Percentiles rank a stretch among this genome's conserved stretches.
Evolutionary conservation across 2,888 invertebrate genomes (phyloP).

Genomic region (Epiblema foenella): DNA sequence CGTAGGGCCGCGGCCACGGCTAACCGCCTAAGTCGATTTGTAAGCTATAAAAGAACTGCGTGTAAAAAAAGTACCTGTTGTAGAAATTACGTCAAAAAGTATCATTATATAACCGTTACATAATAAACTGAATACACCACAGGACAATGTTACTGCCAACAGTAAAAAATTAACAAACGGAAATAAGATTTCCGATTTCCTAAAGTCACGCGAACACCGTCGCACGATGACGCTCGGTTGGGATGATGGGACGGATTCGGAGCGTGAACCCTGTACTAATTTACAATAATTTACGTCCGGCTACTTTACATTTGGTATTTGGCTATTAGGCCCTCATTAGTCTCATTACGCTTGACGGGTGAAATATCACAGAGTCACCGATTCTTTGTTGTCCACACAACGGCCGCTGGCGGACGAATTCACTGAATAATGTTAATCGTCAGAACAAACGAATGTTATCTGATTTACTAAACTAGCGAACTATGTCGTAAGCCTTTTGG

Average conservation of each 20-base stretch:
- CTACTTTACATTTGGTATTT: conserved; percentile 53
- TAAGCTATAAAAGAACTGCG: too few species aligned
- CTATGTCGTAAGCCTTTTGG: conserved; percentile 53
- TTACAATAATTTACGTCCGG: conserved; percentile 68
- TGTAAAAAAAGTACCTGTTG: too few species aligned
- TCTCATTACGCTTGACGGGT: conserved; percentile 48
- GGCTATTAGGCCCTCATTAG: conserved; percentile 51
- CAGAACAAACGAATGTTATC: conserved; percentile 60
- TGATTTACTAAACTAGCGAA: conserved; percentile 61
- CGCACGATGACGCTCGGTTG: conserved; percentile 12
- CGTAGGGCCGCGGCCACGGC: conserved; percentile 55
- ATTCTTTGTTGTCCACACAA: conserved; percentile 53
- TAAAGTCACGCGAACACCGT: conserved; percentile 19
- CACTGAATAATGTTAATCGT: conserved; percentile 64
- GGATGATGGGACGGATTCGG: conserved; percentile 28
- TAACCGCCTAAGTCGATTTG: conserved; percentile 54
- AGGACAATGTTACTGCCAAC: neutral
- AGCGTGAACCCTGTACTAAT: conserved; percentile 54
- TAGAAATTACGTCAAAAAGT: too few species aligned
- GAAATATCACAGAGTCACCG: conserved; percentile 54
- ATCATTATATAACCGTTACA: too few species aligned
- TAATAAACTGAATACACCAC: too few species aligned
- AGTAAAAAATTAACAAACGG: conserved; percentile 24
- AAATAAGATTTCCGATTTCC: conserved; percentile 26
- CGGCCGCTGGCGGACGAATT: conserved; percentile 52